Evolutionary conservation across 2,797 vertebrate species (phyloP).

Genomic region (Oreonectes daqikongensis): DNA sequence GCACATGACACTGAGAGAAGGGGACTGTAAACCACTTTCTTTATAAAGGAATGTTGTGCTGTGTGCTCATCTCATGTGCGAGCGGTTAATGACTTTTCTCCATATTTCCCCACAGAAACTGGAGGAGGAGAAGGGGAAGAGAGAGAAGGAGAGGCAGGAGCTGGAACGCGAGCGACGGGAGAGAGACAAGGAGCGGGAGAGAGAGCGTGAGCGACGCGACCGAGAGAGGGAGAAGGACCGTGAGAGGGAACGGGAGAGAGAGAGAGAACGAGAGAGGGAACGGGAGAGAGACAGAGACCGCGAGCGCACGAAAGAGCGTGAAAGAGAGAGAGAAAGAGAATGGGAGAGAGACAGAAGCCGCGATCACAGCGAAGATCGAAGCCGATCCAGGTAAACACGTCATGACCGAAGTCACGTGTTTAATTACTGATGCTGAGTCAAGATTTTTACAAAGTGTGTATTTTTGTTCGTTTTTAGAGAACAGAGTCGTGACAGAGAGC

Average conservation of each 20-base stretch:
- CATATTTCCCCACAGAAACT: slow-evolving; percentile 95
- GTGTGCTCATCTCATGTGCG: slow-evolving; percentile 44
- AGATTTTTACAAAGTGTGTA: background rate
- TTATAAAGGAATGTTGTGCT: slow-evolving; percentile 53
- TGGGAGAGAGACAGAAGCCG: slow-evolving; percentile 75
- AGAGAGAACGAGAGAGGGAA: slow-evolving; percentile 69
- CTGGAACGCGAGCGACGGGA: slow-evolving; percentile 85
- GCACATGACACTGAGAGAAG: slow-evolving; percentile 40
- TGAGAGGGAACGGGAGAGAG: slow-evolving; percentile 66
- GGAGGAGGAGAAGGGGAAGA: slow-evolving; percentile 91
- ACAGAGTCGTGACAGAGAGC: slow-evolving; percentile 79
- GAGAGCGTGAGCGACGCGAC: slow-evolving; percentile 85
- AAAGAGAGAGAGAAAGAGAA: slow-evolving; percentile 69
- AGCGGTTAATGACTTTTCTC: slow-evolving; percentile 22
- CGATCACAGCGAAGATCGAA: slow-evolving; percentile 78
- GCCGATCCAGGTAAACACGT: slow-evolving; percentile 84
- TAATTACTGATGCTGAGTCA: no score
- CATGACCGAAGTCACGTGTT: no score
- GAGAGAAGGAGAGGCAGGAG: slow-evolving; percentile 87
- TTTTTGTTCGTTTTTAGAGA: slow-evolving; percentile 71
- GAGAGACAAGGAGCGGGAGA: slow-evolving; percentile 73
- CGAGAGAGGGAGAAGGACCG: slow-evolving; percentile 73
- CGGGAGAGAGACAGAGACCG: slow-evolving; percentile 73
- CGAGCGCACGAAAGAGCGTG: slow-evolving; percentile 81
- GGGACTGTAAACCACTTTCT: slow-evolving; percentile 77